phyloP scores from a whole-genome alignment of 2,113 vertebrate species.

The Galeopterus variegatus region DNA sequence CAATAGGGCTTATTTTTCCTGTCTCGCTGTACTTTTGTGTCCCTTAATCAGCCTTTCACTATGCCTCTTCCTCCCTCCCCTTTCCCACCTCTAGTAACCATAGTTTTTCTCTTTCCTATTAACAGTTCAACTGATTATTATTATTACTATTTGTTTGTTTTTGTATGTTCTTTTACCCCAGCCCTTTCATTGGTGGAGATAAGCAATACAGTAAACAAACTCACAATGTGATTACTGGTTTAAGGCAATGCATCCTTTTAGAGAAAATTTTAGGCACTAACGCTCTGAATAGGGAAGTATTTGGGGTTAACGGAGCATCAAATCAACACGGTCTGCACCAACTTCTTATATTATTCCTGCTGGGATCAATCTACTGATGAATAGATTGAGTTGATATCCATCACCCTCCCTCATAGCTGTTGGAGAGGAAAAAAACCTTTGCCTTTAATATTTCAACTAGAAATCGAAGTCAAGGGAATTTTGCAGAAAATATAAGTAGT shows the following conservation, averaged over 20 bases:
- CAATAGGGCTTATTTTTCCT: too few relatives aligned
- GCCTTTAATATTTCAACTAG: slow-evolving; percentile 10
- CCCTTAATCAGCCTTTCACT: too few relatives aligned
- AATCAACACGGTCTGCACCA: not conserved
- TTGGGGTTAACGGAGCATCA: not conserved
- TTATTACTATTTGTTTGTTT: too few relatives aligned
- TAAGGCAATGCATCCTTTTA: not conserved
- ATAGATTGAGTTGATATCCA: not conserved
- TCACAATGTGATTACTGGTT: not conserved
- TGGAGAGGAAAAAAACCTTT: not conserved
- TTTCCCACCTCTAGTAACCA: too few relatives aligned
- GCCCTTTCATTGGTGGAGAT: not conserved
- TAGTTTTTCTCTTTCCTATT: too few relatives aligned
- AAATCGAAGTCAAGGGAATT: slow-evolving; percentile 52
- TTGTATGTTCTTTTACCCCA: too few relatives aligned
- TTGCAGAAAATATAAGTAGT: slow-evolving; percentile 26
- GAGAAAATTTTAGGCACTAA: not conserved
- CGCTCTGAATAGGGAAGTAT: not conserved
- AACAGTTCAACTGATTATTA: too few relatives aligned
- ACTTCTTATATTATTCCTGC: not conserved
- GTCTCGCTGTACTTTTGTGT: too few relatives aligned
- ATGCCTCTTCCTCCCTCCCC: too few relatives aligned
- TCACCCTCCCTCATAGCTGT: not conserved
- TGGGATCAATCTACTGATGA: not conserved
- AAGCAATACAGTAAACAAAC: not conserved